Evolutionary conservation across 2,113 vertebrate genomes (phyloP), one percentile per base, ranked within the genome.

Genomic region (Gasterosteus nipponicus): DNA sequence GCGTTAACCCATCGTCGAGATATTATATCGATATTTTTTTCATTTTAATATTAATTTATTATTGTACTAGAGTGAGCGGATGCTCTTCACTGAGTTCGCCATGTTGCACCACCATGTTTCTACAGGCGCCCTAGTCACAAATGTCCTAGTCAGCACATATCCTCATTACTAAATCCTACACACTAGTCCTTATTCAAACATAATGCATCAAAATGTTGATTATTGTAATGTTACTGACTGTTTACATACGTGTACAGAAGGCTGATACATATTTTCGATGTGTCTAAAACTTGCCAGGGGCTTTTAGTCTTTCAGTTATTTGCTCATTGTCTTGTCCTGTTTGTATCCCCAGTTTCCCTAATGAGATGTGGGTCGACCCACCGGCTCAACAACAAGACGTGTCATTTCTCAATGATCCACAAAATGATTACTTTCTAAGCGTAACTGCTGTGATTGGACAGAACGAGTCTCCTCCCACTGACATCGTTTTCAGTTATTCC

Each of bases 381-480:
- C n/a, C 85, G 3, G 2, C 10, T 31, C 51, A 6, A 14, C 62
- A 59, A 0, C 39, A 78, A 14, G 1, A 93, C 9, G 0, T 94
- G 1, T 91, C 85, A 0, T n/a, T n/a, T 22, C 42, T 81, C 15
- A 49, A 63, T 0, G 0, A 81, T 11, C 56, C 62, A 1, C 0
- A 0, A 0, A 0, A 39, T 0, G 0, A 10, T 0, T 84, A 85
- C 39, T 3, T 0, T 0, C 0, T 92, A 0, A 0, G 0, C 0
- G 68, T 93, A 0, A 31, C 18, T 0, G 92, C 91, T 7, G 73
- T 86, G 42, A 15, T 71, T 3, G 88, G 81, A 19, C 0, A 9
- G 0, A 49, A 67, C 0, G 4, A 72, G 33, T 92, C 92, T 0
- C 76, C 87, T 0, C 0, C 2, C 0, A 9, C 72, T 0, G 59